Conservation (phyloP, 2,888 invertebrate species). For the Baccha elongata region DNA sequence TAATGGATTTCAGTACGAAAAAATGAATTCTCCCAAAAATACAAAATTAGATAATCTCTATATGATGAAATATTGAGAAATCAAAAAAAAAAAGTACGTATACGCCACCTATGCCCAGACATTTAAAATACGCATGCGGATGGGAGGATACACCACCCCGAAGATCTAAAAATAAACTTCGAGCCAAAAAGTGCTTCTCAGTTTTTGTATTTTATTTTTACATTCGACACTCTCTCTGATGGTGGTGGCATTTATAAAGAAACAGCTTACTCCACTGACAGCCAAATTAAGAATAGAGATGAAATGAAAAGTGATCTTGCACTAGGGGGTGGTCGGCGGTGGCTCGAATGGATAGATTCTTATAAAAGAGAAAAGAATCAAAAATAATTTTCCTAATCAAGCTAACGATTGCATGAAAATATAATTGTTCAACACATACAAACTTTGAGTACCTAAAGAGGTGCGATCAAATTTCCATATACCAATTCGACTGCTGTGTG, state of each 20-base stretch:
- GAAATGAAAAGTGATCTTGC: constrained; percentile 69
- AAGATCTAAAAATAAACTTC: constrained; percentile 63
- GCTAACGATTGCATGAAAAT: constrained; percentile 40
- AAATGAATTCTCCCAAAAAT: neutral
- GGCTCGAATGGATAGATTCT: constrained; percentile 45
- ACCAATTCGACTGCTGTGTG: neutral
- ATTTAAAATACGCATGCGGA: constrained; percentile 56
- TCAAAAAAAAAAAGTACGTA: constrained; percentile 39
- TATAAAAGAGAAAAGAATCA: constrained; percentile 50
- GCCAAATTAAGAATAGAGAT: constrained; percentile 47
- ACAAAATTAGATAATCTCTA: constrained; percentile 51
- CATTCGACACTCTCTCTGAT: constrained; percentile 48
- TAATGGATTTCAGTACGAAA: neutral
- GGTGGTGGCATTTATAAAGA: neutral
- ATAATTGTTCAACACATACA: constrained; percentile 21
- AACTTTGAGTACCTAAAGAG: constrained; percentile 24
- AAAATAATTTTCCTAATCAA: constrained; percentile 62
- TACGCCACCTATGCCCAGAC: constrained; percentile 53
- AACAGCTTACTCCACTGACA: constrained; percentile 9
- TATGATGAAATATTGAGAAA: constrained; percentile 30
- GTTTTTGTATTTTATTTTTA: neutral
- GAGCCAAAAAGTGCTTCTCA: constrained; percentile 41
- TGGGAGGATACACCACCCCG: constrained; percentile 47
- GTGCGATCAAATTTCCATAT: constrained; percentile 63
- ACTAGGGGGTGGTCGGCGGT: constrained; percentile 43